A percentile compares a stretch with the other conserved stretches of the same genome.
These are phyloP conservation scores for Urocitellus parryii DNA, from an alignment of 2,113 vertebrate species.

Conservation along the genomic window DNA sequence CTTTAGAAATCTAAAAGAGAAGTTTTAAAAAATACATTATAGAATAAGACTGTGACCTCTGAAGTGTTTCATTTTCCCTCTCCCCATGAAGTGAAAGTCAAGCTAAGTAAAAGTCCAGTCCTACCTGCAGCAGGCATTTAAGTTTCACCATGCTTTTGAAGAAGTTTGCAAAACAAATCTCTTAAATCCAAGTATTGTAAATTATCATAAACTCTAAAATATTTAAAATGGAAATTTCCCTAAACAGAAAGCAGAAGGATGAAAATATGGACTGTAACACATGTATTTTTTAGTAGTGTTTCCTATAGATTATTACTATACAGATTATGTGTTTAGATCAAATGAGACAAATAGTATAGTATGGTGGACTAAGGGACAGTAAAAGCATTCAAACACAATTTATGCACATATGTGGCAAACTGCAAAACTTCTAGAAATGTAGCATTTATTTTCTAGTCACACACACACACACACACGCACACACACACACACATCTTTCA, in stretches of 20 bases:
- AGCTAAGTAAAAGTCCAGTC: background rate
- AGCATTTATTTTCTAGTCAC: background rate
- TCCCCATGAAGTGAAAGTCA: background rate
- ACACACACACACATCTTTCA: background rate
- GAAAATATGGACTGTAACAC: background rate
- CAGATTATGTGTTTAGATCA: background rate
- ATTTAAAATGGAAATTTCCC: background rate
- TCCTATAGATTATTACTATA: background rate
- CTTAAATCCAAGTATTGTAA: background rate
- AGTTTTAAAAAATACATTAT: background rate
- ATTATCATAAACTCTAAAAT: background rate
- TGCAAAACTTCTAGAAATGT: background rate
- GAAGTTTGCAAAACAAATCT: background rate
- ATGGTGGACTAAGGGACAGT: accelerated
- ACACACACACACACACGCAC: background rate
- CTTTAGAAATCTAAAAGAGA: background rate
- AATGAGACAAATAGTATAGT: background rate
- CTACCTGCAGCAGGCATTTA: background rate
- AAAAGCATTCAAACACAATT: background rate
- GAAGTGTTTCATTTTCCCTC: background rate
- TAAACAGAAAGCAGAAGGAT: background rate
- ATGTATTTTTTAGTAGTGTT: background rate
- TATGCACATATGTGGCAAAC: background rate
- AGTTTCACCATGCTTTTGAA: background rate
- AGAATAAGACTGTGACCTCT: background rate